Conservation (phyloP, 2,888 invertebrate species). For the Monochamus alternatus region DNA sequence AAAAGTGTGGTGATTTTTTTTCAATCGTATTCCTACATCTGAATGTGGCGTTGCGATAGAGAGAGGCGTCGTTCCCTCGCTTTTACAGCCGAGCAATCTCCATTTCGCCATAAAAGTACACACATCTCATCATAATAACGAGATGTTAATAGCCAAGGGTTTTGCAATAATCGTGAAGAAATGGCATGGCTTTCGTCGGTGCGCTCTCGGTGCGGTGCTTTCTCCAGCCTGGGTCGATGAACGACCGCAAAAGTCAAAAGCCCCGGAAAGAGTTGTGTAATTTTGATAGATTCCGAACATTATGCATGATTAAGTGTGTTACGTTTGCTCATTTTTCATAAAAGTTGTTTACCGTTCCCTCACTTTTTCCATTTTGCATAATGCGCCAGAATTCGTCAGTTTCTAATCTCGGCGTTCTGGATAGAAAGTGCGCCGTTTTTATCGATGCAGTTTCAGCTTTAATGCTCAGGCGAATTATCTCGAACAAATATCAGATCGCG, state of each 20-base stretch:
- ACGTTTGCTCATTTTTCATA: constrained; percentile 24
- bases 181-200: constrained; percentile 56
- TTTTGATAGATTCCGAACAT: constrained; percentile 58
- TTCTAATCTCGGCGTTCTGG: constrained; percentile 7
- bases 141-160: constrained; percentile 46
- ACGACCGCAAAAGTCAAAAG: constrained; percentile 59
- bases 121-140: constrained; percentile 39
- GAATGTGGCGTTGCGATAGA: background rate
- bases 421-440: constrained; percentile 22
- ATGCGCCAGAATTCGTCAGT: constrained; percentile 21
- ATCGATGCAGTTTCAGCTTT: constrained; percentile 11
- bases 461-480: constrained; percentile 7
- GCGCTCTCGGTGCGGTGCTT: constrained; percentile 47
- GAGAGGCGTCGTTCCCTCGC: background rate
- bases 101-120: constrained; percentile 36
- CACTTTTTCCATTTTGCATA: constrained; percentile 27
- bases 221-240: constrained; percentile 50
- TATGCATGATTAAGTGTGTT: constrained; percentile 34
- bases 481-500: no score
- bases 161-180: constrained; percentile 52
- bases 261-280: constrained; percentile 63
- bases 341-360: constrained; percentile 10
- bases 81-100: constrained; percentile 8
- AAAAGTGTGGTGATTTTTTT: no score
- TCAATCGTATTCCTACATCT: no score